These are phyloP conservation scores for Scaptomyza pallida DNA, from an alignment of 1,140 invertebrate genomes.

Conservation along the genomic window DNA sequence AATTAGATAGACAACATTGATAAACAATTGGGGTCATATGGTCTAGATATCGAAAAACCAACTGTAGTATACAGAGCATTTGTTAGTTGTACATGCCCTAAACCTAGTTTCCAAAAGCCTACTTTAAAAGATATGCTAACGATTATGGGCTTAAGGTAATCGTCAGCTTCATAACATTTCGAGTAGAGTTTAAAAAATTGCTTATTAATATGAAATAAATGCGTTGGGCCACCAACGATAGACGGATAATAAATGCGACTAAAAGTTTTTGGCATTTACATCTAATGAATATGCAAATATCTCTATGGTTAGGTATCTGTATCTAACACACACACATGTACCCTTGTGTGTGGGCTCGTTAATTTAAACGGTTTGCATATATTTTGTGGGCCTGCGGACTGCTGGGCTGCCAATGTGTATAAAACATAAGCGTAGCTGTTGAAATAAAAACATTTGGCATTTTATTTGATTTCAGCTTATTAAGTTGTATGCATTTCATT, in stretches of 20 bases:
- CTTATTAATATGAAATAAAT: constrained; percentile 81
- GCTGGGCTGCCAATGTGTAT: constrained; percentile 35
- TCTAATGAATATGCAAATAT: constrained; percentile 74
- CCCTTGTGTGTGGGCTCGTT: constrained; percentile 57
- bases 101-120: constrained; percentile 33
- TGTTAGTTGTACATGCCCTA: constrained; percentile 2
- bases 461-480: constrained; percentile 77
- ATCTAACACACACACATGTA: constrained; percentile 8
- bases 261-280: constrained; percentile 72
- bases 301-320: neutral
- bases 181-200: constrained; percentile 69
- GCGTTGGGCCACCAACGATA: constrained; percentile 74
- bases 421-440: constrained; percentile 77
- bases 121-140: constrained; percentile 52
- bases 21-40: constrained; percentile 29
- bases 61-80: constrained; percentile 39
- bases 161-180: constrained; percentile 73
- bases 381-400: constrained; percentile 29
- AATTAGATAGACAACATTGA: constrained; percentile 30
- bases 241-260: constrained; percentile 75
- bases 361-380: constrained; percentile 56
- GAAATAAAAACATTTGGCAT: constrained; percentile 81
- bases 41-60: neutral
- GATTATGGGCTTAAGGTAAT: constrained; percentile 49
- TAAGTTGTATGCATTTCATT: constrained; percentile 81